Evolutionary conservation across 2,888 invertebrate genomes (phyloP).

Genomic region (Chloroclysta siterata): DNA sequence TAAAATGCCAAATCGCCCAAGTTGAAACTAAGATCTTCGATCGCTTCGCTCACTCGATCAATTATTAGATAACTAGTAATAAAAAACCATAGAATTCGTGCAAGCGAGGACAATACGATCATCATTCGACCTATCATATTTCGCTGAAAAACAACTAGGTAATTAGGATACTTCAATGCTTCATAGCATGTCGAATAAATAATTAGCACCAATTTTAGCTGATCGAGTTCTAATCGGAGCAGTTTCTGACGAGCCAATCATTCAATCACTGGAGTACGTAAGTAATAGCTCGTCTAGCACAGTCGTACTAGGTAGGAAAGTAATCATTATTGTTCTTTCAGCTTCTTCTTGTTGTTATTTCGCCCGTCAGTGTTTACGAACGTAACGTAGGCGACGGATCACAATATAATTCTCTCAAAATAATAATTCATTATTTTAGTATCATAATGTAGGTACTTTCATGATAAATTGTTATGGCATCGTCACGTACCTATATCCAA

Average conservation of each 20-base stretch:
- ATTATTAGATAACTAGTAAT: no score
- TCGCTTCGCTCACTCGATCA: no score
- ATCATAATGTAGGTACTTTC: neutral
- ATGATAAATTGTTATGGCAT: slow-evolving; percentile 6
- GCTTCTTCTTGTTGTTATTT: neutral
- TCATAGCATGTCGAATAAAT: slow-evolving; percentile 7
- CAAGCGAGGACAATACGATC: neutral
- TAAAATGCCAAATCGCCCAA: no score
- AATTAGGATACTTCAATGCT: slow-evolving; percentile 1
- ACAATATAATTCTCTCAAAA: slow-evolving; percentile 2
- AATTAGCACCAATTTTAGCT: neutral
- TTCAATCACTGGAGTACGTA: neutral
- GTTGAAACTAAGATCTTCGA: no score
- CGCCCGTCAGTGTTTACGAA: neutral
- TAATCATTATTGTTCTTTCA: neutral
- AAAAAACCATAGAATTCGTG: neutral
- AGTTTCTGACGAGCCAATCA: slow-evolving; percentile 5
- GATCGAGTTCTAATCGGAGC: slow-evolving; percentile 4
- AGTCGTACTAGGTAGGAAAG: no score
- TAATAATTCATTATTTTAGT: slow-evolving; percentile 8
- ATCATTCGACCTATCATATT: slow-evolving; percentile 1
- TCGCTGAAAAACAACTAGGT: neutral
- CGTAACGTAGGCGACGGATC: slow-evolving; percentile 18
- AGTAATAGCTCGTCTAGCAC: no score
- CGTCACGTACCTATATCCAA: slow-evolving; percentile 32